A percentile compares a stretch with the other conserved stretches of the same genome.
phyloP scores from a whole-genome alignment of 2,113 vertebrate species.

The Campylomormyrus numenius region DNA sequence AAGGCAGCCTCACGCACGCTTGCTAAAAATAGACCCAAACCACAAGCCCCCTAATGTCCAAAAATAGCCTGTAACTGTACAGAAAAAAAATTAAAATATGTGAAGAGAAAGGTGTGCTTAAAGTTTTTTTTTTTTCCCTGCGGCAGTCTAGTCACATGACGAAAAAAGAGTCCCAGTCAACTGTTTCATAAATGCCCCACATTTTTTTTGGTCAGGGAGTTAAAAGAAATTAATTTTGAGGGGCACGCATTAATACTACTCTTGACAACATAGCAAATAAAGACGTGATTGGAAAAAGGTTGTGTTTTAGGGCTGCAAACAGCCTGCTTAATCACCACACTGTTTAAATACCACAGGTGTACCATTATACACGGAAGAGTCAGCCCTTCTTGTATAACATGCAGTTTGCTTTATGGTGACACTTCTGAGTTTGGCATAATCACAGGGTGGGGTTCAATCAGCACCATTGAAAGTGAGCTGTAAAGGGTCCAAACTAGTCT shows the following conservation, averaged over 20 bases:
- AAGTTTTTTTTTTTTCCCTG: neutral
- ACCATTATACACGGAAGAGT: neutral
- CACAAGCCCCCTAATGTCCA: neutral
- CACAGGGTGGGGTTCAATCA: neutral
- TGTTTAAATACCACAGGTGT: neutral
- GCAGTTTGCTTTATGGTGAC: neutral
- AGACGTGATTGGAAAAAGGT: neutral
- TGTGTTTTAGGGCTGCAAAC: neutral
- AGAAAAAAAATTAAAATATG: neutral
- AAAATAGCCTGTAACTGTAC: constrained; percentile 1
- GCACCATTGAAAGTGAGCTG: neutral
- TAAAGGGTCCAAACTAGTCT: neutral
- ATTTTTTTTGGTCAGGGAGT: neutral
- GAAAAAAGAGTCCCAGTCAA: neutral
- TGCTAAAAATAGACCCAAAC: constrained; percentile 4
- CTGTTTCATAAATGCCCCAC: neutral
- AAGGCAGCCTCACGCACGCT: neutral
- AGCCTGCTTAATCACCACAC: neutral
- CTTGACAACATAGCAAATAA: neutral
- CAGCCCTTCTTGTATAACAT: neutral
- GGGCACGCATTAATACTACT: neutral
- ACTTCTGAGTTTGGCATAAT: neutral
- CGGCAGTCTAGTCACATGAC: neutral
- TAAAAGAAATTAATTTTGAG: neutral
- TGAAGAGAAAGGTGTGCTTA: neutral